Base-by-base conservation (phyloP, 2,113 vertebrate species). In the Chionomys nivalis region DNA sequence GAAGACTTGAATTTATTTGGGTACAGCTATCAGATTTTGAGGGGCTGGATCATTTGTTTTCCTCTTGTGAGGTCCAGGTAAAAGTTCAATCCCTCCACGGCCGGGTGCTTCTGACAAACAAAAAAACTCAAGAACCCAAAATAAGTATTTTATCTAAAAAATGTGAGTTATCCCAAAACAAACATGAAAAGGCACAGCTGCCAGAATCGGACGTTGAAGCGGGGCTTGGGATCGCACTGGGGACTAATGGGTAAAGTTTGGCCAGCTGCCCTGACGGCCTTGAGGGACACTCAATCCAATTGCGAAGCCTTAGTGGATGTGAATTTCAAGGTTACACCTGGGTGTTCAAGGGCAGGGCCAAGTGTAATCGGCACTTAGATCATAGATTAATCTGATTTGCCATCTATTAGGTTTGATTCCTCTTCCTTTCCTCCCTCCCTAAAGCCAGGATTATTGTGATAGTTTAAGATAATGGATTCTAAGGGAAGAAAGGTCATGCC, bases 391-490 rank as follows among this genome's bases (percentile, higher is more conserved):
- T 99, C 99, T 99, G 99, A 99, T 99, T 99, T 99, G 99, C 99
- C 99, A 99, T 99, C 99, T 99, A 99, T 99, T 99, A 99, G 99
- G 99, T 99, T 99, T 99, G 99, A 99, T 99, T 99, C 99, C 98
- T 99, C 99, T 99, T 99, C 99, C 98, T 98, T 99, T 98, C 97
- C 99, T 99, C 99, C 98, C 99, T 99, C 99, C 99, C 99, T 99
- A 99, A 99, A 99, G 99, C 99, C 99, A 99, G 99, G 99, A 99
- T 99, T 99, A 99, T 99, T 98, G 99, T 99, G 99, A 99, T 99
- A 99, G 99, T 99, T 99, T 99, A 99, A 99, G 99, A 99, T 99
- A 99, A 99, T 99, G 99, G 99, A 99, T 99, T 99, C 99, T 99
- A 99, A 99, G 98, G 98, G 99, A 99, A 99, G 99, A 99, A 99